Evolutionary conservation across 2,797 vertebrate genomes (phyloP).

Genomic region (Acipenser oxyrinchus): DNA sequence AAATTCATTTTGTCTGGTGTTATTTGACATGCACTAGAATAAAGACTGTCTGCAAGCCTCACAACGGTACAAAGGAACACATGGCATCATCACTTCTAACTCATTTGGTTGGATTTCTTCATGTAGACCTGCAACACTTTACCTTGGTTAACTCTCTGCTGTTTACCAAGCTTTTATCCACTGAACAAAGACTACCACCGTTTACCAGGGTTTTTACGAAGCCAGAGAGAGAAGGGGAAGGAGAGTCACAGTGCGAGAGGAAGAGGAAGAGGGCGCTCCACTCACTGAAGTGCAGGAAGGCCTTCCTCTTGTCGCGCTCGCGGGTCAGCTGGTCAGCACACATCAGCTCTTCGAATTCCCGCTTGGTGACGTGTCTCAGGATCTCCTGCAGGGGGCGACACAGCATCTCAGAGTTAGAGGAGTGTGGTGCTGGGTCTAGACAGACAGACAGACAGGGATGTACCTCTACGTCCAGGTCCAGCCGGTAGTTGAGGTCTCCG

Average conservation of each 20-base stretch:
- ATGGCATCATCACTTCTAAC: too few species aligned
- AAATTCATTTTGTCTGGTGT: background rate
- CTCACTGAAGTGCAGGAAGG: conserved; percentile 73
- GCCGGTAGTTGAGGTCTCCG: conserved; percentile 74
- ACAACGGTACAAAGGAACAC: too few species aligned
- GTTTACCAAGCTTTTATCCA: too few species aligned
- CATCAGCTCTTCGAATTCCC: conserved; percentile 69
- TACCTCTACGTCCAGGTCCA: conserved; percentile 71
- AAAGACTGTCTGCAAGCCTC: too few species aligned
- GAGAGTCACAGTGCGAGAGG: background rate
- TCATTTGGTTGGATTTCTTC: too few species aligned
- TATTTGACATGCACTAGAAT: background rate
- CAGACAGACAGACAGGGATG: too few species aligned
- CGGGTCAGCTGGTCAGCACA: conserved; percentile 71
- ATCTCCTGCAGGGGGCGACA: conserved; percentile 52
- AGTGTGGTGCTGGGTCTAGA: too few species aligned
- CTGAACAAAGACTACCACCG: too few species aligned
- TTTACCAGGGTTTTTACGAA: too few species aligned
- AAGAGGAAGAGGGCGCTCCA: conserved; percentile 4
- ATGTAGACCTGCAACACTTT: too few species aligned
- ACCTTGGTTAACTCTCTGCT: too few species aligned
- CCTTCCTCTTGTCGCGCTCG: conserved; percentile 69
- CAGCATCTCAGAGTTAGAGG: background rate
- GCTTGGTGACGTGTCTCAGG: conserved; percentile 65
- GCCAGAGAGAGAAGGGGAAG: conserved; percentile 1